These are phyloP conservation scores for Acleris emargana DNA, from an alignment of 2,888 invertebrate genomes.

Conservation along the genomic window DNA sequence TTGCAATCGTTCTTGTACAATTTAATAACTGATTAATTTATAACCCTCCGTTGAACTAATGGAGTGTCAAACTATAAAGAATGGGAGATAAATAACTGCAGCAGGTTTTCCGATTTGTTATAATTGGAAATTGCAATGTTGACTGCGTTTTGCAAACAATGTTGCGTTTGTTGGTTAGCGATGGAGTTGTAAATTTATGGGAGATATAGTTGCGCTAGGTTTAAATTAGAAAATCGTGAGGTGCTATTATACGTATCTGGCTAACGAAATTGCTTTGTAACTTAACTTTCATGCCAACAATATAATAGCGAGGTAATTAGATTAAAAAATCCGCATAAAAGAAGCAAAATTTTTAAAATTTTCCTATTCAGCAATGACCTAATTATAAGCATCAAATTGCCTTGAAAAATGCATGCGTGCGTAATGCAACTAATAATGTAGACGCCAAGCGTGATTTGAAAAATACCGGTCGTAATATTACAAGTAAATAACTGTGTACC, in stretches of 20 bases:
- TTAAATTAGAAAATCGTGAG: background rate
- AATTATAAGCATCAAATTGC: background rate
- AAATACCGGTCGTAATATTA: background rate
- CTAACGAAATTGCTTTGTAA: no score
- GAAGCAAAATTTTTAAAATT: background rate
- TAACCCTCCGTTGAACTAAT: conserved; percentile 46
- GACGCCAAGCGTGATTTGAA: background rate
- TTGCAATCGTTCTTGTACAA: conserved; percentile 43
- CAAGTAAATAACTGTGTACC: background rate
- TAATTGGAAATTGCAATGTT: conserved; percentile 29
- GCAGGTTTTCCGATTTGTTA: conserved; percentile 22
- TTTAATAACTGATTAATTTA: conserved; percentile 52
- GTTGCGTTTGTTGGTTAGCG: conserved; percentile 11
- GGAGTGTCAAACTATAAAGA: conserved; percentile 38
- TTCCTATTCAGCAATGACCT: background rate
- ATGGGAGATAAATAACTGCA: conserved; percentile 26
- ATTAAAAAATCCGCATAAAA: no score
- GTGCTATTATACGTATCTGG: background rate
- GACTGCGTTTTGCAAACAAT: conserved; percentile 21
- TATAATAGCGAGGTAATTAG: no score
- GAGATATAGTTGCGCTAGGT: background rate
- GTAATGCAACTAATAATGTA: background rate
- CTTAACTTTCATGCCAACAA: no score
- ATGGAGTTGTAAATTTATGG: conserved; percentile 1
- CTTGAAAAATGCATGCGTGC: background rate